These are phyloP conservation scores for Papio anubis DNA, from an alignment of 2,113 vertebrate genomes.

Conservation along the genomic window DNA sequence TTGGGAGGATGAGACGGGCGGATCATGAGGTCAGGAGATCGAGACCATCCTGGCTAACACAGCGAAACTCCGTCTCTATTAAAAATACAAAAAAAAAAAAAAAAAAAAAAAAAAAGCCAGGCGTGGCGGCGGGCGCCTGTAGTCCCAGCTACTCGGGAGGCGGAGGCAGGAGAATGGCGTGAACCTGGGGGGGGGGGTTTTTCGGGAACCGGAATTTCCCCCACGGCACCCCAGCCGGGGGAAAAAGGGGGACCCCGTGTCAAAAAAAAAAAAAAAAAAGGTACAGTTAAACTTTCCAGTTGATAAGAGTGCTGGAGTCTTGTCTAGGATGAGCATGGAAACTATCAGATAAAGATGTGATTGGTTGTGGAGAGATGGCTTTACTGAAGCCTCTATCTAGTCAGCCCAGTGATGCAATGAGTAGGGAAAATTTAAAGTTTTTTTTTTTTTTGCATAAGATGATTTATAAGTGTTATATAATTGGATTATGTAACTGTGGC, in stretches of 20 bases:
- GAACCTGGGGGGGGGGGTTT: rapidly evolving
- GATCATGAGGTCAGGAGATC: too few relatives aligned
- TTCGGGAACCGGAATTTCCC: too few relatives aligned
- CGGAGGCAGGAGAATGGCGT: too few relatives aligned
- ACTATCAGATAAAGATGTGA: neutral
- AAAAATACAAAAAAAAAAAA: too few relatives aligned
- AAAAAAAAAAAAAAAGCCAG: too few relatives aligned
- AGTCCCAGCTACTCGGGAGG: too few relatives aligned
- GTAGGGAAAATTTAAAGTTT: neutral
- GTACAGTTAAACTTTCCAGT: neutral
- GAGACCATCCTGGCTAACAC: too few relatives aligned
- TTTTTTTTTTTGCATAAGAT: neutral
- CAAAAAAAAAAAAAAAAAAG: neutral
- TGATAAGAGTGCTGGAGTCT: neutral
- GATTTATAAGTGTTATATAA: constrained; percentile 6
- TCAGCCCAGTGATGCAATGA: neutral
- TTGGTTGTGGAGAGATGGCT: neutral
- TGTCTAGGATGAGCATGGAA: neutral
- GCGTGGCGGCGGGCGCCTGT: too few relatives aligned
- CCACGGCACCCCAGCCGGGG: too few relatives aligned
- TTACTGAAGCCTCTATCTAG: neutral
- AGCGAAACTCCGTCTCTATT: too few relatives aligned
- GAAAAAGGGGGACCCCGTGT: rapidly evolving
- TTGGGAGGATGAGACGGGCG: too few relatives aligned
- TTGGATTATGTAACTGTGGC: neutral